A percentile compares a stretch with the other conserved stretches of the same genome.
Evolutionary conservation across 2,113 vertebrate genomes (phyloP).

Genomic region (Ochotona princeps): DNA sequence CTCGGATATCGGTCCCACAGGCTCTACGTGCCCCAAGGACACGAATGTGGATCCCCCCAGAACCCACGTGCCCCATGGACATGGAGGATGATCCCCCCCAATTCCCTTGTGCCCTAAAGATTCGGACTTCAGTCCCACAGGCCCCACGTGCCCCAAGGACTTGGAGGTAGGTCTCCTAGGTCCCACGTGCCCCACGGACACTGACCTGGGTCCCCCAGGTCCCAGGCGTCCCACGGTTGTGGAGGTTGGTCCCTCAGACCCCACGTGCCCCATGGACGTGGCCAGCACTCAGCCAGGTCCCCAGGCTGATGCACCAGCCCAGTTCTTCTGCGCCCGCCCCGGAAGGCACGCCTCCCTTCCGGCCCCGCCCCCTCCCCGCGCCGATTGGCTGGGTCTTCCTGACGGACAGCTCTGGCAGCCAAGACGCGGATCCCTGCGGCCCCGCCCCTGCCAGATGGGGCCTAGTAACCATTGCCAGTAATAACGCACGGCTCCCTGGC

Average conservation of each 20-base stretch:
- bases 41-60: no score
- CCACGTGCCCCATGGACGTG: rapidly evolving
- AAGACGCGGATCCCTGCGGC: not conserved
- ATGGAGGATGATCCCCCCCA: no score
- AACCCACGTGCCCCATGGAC: no score
- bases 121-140: no score
- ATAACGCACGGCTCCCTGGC: constrained; percentile 73
- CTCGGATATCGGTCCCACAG: no score
- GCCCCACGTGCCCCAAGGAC: no score
- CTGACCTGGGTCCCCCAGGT: no score
- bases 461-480: constrained; percentile 77
- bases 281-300: not conserved
- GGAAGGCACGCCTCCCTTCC: not conserved
- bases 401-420: not conserved
- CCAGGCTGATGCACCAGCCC: not conserved
- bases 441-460: constrained; percentile 35
- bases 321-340: constrained; percentile 6
- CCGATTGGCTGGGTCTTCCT: not conserved
- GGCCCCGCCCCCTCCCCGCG: not conserved
- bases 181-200: no score
- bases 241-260: rapidly evolving
- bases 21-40: no score
- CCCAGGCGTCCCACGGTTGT: no score
- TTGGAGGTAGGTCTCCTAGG: no score
- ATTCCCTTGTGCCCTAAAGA: no score